phyloP scores from a whole-genome alignment of 2,113 vertebrate species.

The Eurystomus gularis region DNA sequence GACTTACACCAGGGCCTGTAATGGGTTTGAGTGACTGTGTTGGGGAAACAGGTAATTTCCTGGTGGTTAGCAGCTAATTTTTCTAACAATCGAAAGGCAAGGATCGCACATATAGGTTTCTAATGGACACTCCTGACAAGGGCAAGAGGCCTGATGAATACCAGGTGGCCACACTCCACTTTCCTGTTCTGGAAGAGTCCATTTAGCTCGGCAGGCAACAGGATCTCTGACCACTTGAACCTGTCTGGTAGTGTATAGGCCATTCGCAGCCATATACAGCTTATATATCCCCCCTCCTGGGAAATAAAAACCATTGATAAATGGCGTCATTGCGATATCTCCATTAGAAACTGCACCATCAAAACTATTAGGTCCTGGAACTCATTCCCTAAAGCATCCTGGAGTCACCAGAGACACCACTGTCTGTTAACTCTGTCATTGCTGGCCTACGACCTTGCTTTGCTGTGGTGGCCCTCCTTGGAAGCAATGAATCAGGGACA shows the following conservation, averaged over 20 bases:
- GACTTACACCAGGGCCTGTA: slow-evolving; percentile 68
- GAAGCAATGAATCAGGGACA: background rate
- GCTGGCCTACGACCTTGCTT: background rate
- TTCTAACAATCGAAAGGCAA: background rate
- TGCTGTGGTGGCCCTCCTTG: background rate
- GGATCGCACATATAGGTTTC: slow-evolving; percentile 3
- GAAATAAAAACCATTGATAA: background rate
- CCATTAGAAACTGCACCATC: background rate
- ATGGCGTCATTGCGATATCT: background rate
- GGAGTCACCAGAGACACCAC: background rate
- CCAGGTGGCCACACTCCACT: slow-evolving; percentile 62
- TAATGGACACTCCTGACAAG: slow-evolving; percentile 31
- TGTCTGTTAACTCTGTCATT: background rate
- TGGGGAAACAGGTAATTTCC: slow-evolving; percentile 75
- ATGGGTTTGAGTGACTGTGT: slow-evolving; percentile 57
- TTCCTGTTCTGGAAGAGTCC: background rate
- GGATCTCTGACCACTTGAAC: background rate
- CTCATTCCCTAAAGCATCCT: background rate
- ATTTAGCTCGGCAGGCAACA: slow-evolving; percentile 11
- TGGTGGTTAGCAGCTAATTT: slow-evolving; percentile 68
- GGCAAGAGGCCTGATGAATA: slow-evolving; percentile 56
- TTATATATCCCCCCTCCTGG: background rate
- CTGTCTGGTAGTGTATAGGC: background rate
- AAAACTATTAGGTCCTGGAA: background rate
- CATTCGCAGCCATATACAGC: background rate